These are phyloP conservation scores for Sapajus apella DNA, from an alignment of 2,113 vertebrate species.

Conservation along the genomic window DNA sequence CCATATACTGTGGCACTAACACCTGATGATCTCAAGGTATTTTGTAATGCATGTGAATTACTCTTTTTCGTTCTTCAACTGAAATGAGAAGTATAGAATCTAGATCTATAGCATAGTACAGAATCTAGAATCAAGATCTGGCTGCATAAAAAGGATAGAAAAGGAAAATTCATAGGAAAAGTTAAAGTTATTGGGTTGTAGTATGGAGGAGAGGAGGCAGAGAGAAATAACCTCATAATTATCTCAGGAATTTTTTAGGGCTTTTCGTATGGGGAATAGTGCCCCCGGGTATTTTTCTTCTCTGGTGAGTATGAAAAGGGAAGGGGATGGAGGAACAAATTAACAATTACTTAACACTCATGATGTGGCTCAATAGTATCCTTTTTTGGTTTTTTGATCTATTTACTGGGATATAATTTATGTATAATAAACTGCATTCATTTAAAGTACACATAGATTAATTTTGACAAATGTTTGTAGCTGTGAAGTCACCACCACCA, in stretches of 20 bases:
- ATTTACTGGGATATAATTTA: not conserved
- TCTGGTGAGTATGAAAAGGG: not conserved
- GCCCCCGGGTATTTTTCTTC: not conserved
- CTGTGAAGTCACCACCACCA: not conserved
- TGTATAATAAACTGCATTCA: not conserved
- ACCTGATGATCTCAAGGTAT: not conserved
- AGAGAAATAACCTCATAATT: not conserved
- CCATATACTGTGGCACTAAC: not conserved
- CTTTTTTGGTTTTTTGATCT: not conserved
- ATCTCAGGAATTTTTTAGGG: not conserved
- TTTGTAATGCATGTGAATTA: not conserved
- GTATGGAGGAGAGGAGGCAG: not conserved
- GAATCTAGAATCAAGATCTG: slow-evolving; percentile 2
- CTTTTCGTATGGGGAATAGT: not conserved
- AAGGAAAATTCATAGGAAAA: slow-evolving; percentile 17
- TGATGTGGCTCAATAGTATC: not conserved
- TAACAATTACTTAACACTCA: not conserved
- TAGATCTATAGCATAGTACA: not conserved
- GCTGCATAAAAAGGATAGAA: not conserved
- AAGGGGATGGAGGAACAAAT: not conserved
- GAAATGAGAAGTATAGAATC: not conserved
- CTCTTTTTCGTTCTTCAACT: not conserved
- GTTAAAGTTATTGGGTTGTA: not conserved
- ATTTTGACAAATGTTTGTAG: not conserved
- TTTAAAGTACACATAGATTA: not conserved